phyloP scores from a whole-genome alignment of 1,140 invertebrate genomes.

The Zaprionus lachaisei region DNA sequence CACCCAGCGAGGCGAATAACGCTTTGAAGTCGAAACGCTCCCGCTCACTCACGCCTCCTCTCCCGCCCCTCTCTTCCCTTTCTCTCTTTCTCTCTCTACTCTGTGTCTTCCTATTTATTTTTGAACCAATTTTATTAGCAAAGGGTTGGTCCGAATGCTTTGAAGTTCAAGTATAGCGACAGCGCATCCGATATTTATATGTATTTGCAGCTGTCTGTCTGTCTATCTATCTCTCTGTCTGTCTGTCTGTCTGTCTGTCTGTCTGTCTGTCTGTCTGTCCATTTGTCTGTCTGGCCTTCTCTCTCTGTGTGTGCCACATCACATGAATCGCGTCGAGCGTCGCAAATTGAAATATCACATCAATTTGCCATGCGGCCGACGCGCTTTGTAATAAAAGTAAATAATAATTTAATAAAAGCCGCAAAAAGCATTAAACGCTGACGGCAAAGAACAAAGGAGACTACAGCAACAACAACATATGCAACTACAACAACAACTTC shows the following conservation, averaged over 20 bases:
- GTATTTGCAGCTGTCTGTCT: conserved; percentile 20
- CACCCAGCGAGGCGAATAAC: conserved; percentile 26
- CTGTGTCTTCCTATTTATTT: conserved; percentile 50
- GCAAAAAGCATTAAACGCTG: conserved; percentile 75
- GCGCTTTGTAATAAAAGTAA: conserved; percentile 81
- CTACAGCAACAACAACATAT: conserved; percentile 29
- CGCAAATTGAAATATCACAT: conserved; percentile 81
- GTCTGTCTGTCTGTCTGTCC: not conserved
- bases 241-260: conserved; percentile 22
- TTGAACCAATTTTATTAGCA: conserved; percentile 78
- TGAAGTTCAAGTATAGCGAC: conserved; percentile 75
- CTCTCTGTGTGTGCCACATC: conserved; percentile 16
- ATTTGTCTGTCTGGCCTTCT: conserved; percentile 26
- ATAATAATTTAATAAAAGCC: conserved; percentile 81
- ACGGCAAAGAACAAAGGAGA: conserved; percentile 76
- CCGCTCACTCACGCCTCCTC: conserved; percentile 14
- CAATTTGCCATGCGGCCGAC: conserved; percentile 78
- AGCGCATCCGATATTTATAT: conserved; percentile 61
- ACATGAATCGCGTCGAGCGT: conserved; percentile 56
- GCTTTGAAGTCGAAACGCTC: conserved; percentile 69
- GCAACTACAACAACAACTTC: conserved; percentile 44
- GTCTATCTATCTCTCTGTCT: not conserved
- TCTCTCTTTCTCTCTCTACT: not conserved
- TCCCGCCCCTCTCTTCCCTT: not conserved
- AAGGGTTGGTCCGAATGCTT: conserved; percentile 65